Evolutionary conservation across 2,888 invertebrate genomes (phyloP), one percentile per base, ranked within the genome.

Genomic region (Euplagia quadripunctaria): DNA sequence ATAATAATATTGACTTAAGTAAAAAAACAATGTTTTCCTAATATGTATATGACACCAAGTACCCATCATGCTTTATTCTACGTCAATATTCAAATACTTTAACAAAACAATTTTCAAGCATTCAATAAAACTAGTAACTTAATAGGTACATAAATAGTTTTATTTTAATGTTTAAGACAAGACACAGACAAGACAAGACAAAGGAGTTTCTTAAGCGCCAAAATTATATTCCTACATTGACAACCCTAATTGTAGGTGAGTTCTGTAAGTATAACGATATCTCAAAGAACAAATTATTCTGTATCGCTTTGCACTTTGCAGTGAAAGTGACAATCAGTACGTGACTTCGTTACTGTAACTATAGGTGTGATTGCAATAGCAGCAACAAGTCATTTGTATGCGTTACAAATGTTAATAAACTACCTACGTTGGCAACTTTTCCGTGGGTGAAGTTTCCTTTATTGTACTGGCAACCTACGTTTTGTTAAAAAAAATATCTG

Each of bases 321-420:
- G 68, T 49, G 68, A 68, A 68, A 68, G 68, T 68, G 68, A 42
- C 58, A 31, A 61, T 51, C 14, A 52, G 9, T 42, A 68, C 52
- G 51, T 52, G 68, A 17, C 14, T 43, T 43, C 43, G 78, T 46
- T 73, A 74, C 76, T 84, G 86, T 84, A 43, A 16, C 20, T 43
- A 64, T 42, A 42, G 43, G 64, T 42, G 64, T 42, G 42, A 64
- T 43, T 43, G 64, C 17, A 64, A 64, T 42, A 64, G 9, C 11
- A n/a, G 43, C 42, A 42, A n/a, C 42, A 41, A 64, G 58, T 31
- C 4, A 61, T 61, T 61, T 61, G 58, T 31, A 61, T 20, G 12
- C 12, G 1, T 20, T 14, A 31, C 20, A 61, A 61, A 61, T 20
- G 58, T 31, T 61, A 61, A 61, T 61, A 61, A 46, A 46, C 43